These are phyloP conservation scores for Geopemphigus sp. DNA, from an alignment of 1,140 invertebrate species.

Conservation along the genomic window DNA sequence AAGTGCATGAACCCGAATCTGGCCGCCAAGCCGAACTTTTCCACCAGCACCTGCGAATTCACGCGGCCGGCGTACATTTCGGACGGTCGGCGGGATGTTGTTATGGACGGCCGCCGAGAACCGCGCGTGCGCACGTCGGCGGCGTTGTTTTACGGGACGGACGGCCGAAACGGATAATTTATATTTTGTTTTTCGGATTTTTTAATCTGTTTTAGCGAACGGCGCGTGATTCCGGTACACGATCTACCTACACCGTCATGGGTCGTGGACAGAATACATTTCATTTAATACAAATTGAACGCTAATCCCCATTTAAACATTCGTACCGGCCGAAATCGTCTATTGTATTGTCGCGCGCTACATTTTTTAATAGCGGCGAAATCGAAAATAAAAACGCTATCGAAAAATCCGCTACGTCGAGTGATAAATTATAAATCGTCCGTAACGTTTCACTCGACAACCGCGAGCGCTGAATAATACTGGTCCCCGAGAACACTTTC, in stretches of 20 bases:
- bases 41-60: slow-evolving; percentile 60
- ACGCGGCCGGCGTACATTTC: too few species aligned
- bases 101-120: too few species aligned
- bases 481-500: too few species aligned
- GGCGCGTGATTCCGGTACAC: slow-evolving; percentile 29
- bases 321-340: not conserved
- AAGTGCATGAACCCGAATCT: slow-evolving; percentile 64
- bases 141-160: too few species aligned
- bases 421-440: too few species aligned
- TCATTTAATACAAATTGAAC: not conserved
- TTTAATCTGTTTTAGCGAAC: slow-evolving; percentile 10
- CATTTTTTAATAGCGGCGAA: not conserved
- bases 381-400: not conserved
- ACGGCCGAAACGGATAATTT: too few species aligned
- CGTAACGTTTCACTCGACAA: too few species aligned
- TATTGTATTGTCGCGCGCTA: slow-evolving; percentile 3
- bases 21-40: slow-evolving; percentile 60
- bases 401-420: too few species aligned
- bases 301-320: not conserved
- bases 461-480: too few species aligned
- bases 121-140: too few species aligned
- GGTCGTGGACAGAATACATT: not conserved
- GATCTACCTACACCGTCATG: slow-evolving; percentile 4
- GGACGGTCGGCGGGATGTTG: too few species aligned
- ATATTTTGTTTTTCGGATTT: too few species aligned